Percentiles rank a stretch among this genome's conserved stretches.
These are phyloP conservation scores for Aphaenogaster rudis DNA, from an alignment of 1,140 invertebrate species.

Conservation along the genomic window DNA sequence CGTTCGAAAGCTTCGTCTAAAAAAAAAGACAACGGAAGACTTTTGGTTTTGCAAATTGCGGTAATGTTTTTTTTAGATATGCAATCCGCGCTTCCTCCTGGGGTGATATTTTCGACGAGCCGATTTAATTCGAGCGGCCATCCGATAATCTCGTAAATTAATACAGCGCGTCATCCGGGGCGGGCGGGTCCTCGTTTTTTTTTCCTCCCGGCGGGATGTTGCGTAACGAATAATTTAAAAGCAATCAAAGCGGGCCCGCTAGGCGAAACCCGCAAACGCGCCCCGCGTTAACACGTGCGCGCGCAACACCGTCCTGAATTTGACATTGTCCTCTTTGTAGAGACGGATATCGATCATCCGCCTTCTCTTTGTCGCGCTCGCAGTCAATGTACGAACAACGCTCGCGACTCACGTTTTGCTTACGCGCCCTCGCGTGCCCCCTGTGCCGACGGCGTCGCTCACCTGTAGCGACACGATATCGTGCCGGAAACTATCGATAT, in stretches of 20 bases:
- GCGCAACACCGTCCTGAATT: constrained; percentile 72
- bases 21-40: neutral
- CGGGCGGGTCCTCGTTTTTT: constrained; percentile 27
- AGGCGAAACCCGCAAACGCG: constrained; percentile 65
- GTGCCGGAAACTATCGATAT: constrained; percentile 47
- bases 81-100: constrained; percentile 5
- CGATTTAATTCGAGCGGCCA: constrained; percentile 48
- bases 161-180: constrained; percentile 34
- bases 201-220: constrained; percentile 42
- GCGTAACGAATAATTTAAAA: constrained; percentile 65
- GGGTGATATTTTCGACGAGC: constrained; percentile 25
- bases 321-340: constrained; percentile 75
- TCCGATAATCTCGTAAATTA: constrained; percentile 60
- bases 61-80: neutral
- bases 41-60: constrained; percentile 1
- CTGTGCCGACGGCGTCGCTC: constrained; percentile 18
- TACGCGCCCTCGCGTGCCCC: constrained; percentile 14
- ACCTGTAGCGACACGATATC: constrained; percentile 48
- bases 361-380: constrained; percentile 54
- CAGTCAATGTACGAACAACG: constrained; percentile 59
- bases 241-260: constrained; percentile 63
- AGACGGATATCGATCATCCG: constrained; percentile 76
- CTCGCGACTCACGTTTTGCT: constrained; percentile 69
- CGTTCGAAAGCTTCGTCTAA: neutral
- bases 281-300: constrained; percentile 57